These are phyloP conservation scores for Murina feae DNA, from an alignment of 2,113 vertebrate genomes.

Conservation along the genomic window DNA sequence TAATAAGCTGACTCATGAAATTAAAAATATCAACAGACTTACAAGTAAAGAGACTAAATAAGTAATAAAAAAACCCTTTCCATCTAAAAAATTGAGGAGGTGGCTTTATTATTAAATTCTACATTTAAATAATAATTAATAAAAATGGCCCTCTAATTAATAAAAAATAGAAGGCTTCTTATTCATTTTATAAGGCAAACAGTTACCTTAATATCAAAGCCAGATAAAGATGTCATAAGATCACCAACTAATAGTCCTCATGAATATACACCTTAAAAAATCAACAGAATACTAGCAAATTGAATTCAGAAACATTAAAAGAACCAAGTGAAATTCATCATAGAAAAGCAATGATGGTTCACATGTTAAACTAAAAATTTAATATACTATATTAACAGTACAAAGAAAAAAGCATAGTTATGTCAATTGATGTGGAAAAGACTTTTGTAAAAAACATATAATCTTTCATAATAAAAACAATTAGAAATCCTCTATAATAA, in stretches of 20 bases:
- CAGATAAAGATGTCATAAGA: background rate
- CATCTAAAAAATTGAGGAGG: background rate
- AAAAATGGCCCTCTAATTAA: background rate
- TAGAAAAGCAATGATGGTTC: too few relatives aligned
- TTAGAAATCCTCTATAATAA: too few relatives aligned
- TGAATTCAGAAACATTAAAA: too few relatives aligned
- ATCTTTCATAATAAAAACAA: too few relatives aligned
- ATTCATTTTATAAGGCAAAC: background rate
- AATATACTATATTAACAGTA: too few relatives aligned
- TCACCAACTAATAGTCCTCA: background rate
- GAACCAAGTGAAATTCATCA: too few relatives aligned
- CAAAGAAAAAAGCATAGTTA: too few relatives aligned
- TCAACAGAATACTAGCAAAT: too few relatives aligned
- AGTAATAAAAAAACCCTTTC: background rate
- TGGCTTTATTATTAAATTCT: background rate
- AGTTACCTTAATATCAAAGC: background rate
- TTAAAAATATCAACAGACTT: background rate
- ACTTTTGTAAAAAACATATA: too few relatives aligned
- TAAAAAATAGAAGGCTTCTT: background rate
- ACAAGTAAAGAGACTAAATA: background rate
- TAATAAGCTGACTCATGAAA: background rate
- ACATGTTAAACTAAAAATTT: too few relatives aligned
- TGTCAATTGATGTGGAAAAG: too few relatives aligned
- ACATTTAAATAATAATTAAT: background rate
- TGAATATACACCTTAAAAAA: background rate